These are phyloP conservation scores for Plemyria rubiginata DNA, from an alignment of 2,888 invertebrate genomes.

Conservation along the genomic window DNA sequence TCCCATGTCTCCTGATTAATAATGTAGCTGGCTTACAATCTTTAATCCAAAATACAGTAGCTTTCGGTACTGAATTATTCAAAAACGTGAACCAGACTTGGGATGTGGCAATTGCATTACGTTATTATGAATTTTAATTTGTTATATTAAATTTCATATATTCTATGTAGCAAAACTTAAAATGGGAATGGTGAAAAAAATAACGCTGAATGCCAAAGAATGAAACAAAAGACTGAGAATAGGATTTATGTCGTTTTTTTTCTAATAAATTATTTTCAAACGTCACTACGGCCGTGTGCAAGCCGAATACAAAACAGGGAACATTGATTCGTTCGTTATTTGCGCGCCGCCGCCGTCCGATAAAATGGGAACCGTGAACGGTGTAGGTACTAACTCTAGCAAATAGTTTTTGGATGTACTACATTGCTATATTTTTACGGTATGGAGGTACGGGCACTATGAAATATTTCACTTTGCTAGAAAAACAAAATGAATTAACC, in stretches of 20 bases:
- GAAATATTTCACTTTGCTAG: no score
- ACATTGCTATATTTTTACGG: constrained; percentile 19
- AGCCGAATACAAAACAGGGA: constrained; percentile 61
- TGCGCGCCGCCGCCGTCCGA: constrained; percentile 47
- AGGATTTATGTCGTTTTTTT: constrained; percentile 40
- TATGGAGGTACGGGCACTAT: no score
- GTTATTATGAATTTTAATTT: no score
- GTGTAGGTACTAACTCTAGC: constrained; percentile 29
- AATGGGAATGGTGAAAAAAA: not conserved
- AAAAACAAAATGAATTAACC: no score
- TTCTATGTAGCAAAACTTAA: no score
- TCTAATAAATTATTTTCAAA: constrained; percentile 52
- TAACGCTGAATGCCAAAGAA: not conserved
- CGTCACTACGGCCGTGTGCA: constrained; percentile 50
- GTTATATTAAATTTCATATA: no score
- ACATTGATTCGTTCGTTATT: constrained; percentile 66
- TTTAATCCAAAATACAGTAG: constrained; percentile 23
- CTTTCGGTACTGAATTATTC: constrained; percentile 29
- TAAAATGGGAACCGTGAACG: constrained; percentile 45
- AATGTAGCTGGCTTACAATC: constrained; percentile 20
- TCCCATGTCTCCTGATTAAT: constrained; percentile 23
- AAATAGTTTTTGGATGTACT: constrained; percentile 36
- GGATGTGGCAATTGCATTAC: constrained; percentile 10
- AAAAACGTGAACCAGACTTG: constrained; percentile 25
- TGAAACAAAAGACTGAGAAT: constrained; percentile 15